Conservation (phyloP, 2,797 vertebrate genomes). For the Pangasius larnaudii region DNA sequence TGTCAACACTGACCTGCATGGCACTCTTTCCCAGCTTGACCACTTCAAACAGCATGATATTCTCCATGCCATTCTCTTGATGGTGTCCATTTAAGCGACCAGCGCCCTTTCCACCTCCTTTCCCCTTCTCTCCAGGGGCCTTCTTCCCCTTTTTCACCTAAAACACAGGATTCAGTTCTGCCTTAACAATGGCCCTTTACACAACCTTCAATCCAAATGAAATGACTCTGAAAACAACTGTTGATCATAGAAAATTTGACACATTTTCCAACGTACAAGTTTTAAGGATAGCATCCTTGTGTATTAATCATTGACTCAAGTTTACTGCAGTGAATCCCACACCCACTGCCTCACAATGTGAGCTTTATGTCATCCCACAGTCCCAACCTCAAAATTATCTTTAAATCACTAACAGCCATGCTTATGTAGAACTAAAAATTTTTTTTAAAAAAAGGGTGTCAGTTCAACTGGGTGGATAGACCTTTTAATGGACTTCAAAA, state of each 20-base stretch:
- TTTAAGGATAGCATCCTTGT: not conserved
- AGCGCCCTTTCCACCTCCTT: conserved; percentile 77
- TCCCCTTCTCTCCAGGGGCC: conserved; percentile 87
- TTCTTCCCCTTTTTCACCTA: conserved; percentile 97
- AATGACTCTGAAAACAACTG: not conserved
- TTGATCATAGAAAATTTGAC: not conserved
- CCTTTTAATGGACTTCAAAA: not conserved
- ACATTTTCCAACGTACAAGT: too few species aligned
- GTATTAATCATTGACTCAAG: not conserved
- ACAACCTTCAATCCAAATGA: not conserved
- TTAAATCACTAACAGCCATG: not conserved
- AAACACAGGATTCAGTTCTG: conserved; percentile 61
- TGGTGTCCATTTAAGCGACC: conserved; percentile 98
- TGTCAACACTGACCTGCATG: conserved; percentile 88
- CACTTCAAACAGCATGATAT: conserved; percentile 99
- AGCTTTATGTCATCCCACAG: not conserved
- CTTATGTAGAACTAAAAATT: too few species aligned
- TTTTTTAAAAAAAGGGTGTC: not conserved
- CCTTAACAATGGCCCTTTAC: not conserved
- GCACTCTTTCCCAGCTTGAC: conserved; percentile 98
- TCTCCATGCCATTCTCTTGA: conserved; percentile 99
- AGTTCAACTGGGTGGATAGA: not conserved
- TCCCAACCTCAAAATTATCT: not conserved
- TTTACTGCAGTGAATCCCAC: not conserved
- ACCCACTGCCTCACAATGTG: not conserved